Base-by-base conservation (phyloP, 2,888 invertebrate genomes). In the Sinodicranocentrus sp. region DNA sequence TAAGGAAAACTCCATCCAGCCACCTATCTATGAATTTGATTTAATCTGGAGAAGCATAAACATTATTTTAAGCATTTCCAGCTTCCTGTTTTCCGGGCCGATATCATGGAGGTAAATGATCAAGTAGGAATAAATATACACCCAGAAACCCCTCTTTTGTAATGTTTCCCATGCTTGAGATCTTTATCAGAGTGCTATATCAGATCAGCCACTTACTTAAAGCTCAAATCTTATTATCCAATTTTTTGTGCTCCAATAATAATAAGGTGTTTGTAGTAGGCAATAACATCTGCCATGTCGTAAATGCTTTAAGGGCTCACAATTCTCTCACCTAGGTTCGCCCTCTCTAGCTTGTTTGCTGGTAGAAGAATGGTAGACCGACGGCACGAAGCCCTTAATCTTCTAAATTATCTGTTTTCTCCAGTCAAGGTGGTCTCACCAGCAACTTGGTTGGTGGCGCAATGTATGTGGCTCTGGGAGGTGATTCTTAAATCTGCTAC, bases 361-460 rank as follows among this genome's bases (percentile, higher is more conserved):
- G 23, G 26, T 48, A 23, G 19, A 39, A 68, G 70, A 71, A 83
- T 77, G 44, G 71, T 65, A 72, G 59, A 76, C 48, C 33, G 82
- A 68, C 70, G 82, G 82, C 57, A 65, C 54, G 57, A 68, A 76
- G 76, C 82, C 82, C 82, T 83, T 83, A 83, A 83, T 83, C 82
- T 83, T 83, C 82, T 65, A 83, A 83, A 83, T 70, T 83, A 48
- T 82, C 72, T 83, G 82, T 83, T 83, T 76, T 76, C 63, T 77
- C 57, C 57, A 76, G 48, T 44, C 71, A 75, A 83, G 82, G 82
- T 83, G 82, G 82, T 83, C 82, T 26, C 65, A 21, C 23, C 6
- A 57, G 44, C 5, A 65, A 71, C 82, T 70, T 83, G 71, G 82
- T 75, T 83, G 80, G 80, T 80, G 82, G 82, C 82, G 52, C 75